phyloP scores from a whole-genome alignment of 1,140 invertebrate species.

The Caenorhabditis remanei region DNA sequence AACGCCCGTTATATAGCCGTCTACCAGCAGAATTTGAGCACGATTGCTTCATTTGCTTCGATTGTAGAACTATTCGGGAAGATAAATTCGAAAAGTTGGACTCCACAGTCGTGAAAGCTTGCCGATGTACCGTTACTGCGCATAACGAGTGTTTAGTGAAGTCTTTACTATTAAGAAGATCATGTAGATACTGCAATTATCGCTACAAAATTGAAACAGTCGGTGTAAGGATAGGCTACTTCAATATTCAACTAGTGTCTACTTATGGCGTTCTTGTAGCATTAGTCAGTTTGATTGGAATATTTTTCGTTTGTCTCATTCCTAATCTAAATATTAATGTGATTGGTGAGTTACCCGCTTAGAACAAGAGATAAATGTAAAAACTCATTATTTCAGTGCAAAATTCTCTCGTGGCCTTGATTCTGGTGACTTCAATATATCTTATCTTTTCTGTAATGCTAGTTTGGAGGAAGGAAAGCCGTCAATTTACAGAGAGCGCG shows the following conservation, averaged over 20 bases:
- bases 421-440: background rate
- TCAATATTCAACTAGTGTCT: background rate
- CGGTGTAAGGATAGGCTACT: background rate
- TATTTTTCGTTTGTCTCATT: background rate
- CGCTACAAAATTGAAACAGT: background rate
- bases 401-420: background rate
- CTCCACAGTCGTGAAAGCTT: background rate
- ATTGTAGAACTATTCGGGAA: background rate
- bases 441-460: background rate
- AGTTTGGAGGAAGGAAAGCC: background rate
- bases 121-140: background rate
- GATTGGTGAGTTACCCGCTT: background rate
- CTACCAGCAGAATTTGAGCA: background rate
- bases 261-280: background rate
- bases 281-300: background rate
- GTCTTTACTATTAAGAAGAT: background rate
- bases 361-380: background rate
- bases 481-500: background rate
- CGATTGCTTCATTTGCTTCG: background rate
- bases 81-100: background rate
- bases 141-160: constrained; percentile 30
- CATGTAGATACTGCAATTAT: background rate
- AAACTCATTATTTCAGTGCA: background rate
- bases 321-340: background rate
- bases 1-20: background rate